phyloP scores from a whole-genome alignment of 2,113 vertebrate species.

The Zapornia atra region DNA sequence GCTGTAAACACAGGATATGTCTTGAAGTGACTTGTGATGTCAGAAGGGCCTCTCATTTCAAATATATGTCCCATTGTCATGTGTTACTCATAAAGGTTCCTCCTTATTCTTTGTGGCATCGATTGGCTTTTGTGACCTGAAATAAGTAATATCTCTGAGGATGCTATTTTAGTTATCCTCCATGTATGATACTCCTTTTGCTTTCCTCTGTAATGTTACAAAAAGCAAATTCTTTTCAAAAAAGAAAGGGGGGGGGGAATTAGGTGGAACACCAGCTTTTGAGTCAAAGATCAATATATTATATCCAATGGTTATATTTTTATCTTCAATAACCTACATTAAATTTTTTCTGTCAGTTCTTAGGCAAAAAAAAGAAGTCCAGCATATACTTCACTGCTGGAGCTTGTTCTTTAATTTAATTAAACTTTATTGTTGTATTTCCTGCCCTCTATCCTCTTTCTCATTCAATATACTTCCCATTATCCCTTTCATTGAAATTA shows the following conservation, averaged over 20 bases:
- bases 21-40: not conserved
- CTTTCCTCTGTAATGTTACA: not conserved
- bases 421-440: conserved; percentile 53
- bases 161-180: not conserved
- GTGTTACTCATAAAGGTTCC: not conserved
- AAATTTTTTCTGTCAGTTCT: not conserved
- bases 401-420: conserved; percentile 65
- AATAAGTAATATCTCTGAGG: not conserved
- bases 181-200: not conserved
- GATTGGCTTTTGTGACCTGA: not conserved
- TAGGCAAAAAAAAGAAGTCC: not conserved
- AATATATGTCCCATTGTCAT: not conserved
- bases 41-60: not conserved
- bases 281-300: conserved; percentile 28
- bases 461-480: conserved; percentile 47
- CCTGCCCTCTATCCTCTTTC: conserved; percentile 11
- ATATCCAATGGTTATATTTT: conserved; percentile 25
- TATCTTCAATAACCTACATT: conserved; percentile 34
- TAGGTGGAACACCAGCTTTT: conserved; percentile 12
- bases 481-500: conserved; percentile 60
- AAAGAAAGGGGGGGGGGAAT: not conserved
- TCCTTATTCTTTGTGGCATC: not conserved
- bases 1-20: not conserved
- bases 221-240: not conserved
- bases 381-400: conserved; percentile 33